Conservation (phyloP, 2,797 vertebrate genomes). For the Danio albolineatus region DNA sequence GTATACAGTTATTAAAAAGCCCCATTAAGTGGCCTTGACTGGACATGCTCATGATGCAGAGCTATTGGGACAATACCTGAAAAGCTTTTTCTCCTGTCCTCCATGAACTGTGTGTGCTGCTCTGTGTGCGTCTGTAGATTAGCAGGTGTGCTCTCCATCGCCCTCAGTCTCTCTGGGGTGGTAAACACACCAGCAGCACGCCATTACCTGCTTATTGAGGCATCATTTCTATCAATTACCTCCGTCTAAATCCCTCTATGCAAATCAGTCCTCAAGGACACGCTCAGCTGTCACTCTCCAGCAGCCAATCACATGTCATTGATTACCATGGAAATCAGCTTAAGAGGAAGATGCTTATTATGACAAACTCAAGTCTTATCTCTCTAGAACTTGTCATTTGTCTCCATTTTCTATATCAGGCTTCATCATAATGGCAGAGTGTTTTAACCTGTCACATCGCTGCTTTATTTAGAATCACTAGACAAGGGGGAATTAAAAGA, state of each 20-base stretch:
- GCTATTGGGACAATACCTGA: not conserved
- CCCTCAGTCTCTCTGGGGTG: constrained; percentile 27
- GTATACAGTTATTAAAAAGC: constrained; percentile 4
- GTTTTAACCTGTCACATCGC: constrained; percentile 4
- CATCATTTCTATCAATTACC: constrained; percentile 57
- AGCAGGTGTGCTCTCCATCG: constrained; percentile 45
- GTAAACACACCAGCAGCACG: constrained; percentile 37
- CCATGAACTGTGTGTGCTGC: not conserved
- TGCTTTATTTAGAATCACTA: constrained; percentile 34
- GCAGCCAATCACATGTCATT: constrained; percentile 37
- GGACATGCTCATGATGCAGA: not conserved
- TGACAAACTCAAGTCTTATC: constrained; percentile 19
- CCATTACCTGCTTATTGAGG: constrained; percentile 60
- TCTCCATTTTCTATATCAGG: constrained; percentile 35
- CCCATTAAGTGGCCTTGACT: not conserved
- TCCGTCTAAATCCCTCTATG: constrained; percentile 30
- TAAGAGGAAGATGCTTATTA: constrained; percentile 18
- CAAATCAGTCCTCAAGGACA: constrained; percentile 43
- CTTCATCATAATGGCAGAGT: constrained; percentile 2
- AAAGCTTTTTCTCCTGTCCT: not conserved
- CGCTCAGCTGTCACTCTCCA: constrained; percentile 31
- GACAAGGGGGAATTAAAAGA: constrained; percentile 1
- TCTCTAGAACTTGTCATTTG: constrained; percentile 23
- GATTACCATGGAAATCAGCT: constrained; percentile 36
- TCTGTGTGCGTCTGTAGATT: constrained; percentile 50